Conservation (phyloP, 2,797 vertebrate genomes). For the Peromyscus eremicus region DNA sequence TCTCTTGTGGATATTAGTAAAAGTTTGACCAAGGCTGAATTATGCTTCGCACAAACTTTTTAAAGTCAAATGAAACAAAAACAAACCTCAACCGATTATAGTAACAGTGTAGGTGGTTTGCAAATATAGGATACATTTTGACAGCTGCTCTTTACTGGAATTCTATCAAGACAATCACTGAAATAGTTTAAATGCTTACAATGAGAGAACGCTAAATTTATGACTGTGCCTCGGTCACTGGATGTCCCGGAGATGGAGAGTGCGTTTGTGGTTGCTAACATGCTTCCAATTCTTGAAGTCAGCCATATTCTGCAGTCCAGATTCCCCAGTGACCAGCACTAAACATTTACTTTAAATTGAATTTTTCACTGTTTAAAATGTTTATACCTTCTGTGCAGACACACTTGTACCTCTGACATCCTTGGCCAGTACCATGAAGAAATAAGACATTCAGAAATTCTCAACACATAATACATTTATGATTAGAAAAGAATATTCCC, state of each 20-base stretch:
- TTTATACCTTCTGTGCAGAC: conserved; percentile 29
- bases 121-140: conserved; percentile 86
- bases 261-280: conserved; percentile 18
- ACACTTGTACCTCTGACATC: neutral
- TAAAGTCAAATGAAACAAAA: conserved; percentile 86
- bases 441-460: neutral
- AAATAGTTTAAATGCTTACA: conserved; percentile 82
- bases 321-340: neutral
- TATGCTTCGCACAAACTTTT: conserved; percentile 90
- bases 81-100: conserved; percentile 90
- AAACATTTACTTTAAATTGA: conserved; percentile 23
- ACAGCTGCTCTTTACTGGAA: conserved; percentile 87
- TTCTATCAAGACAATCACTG: conserved; percentile 82
- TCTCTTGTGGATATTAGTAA: conserved; percentile 79
- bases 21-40: conserved; percentile 89
- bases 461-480: neutral
- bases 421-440: neutral
- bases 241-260: conserved; percentile 24
- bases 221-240: conserved; percentile 34
- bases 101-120: conserved; percentile 89
- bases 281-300: conserved; percentile 49
- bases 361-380: conserved; percentile 14
- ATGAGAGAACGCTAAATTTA: conserved; percentile 68
- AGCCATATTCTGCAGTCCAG: neutral
- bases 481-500: neutral